Evolutionary conservation across 1,140 invertebrate species (phyloP), one percentile per base, ranked within the genome.

Genomic region (Drosophila pruinosa): DNA sequence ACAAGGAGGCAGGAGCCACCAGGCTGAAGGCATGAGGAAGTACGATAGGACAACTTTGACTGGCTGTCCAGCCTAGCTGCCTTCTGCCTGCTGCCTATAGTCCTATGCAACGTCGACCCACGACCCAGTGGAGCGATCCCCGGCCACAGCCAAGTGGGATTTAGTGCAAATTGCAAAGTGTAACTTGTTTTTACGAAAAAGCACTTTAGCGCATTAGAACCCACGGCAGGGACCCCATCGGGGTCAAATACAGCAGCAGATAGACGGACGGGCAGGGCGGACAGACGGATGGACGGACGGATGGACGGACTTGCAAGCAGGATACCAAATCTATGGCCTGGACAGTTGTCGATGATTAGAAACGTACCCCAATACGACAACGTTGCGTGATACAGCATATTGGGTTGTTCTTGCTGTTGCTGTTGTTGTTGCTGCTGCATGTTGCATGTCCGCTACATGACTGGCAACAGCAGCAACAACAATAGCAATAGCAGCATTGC

Each of bases 101-200:
- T n/a, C n/a, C n/a, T 54, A 21, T 21, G 19, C 41, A 43, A 21
- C 72, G 31, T 53, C 52, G 72, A 61, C 50, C 28, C 28, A 31
- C 28, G 28, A n/a, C n/a, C 54, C 68, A 62, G 38, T 58, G 61
- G 52, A 64, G 48, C 56, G 69, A 58, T 67, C 57, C 57, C 70
- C 74, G 73, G 77, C 81, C 81, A 77, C 81, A 86, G 79, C 81
- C 81, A 88, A 81, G 81, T 88, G 82, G 82, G 82, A 88, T 88
- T 88, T 88, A 88, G 82, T 88, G 82, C 78, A 88, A 88, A 88
- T 88, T 88, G 82, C 82, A 88, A 88, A 88, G 82, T 88, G 82
- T 88, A 88, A 88, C 82, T 88, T 88, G 82, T 88, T 88, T 88
- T 88, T 88, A 77, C 75, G 83, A 81, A 86, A 86, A 88, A 88